Evolutionary conservation across 2,888 invertebrate genomes (phyloP), one percentile per base, ranked within the genome.

Genomic region (Maniola hyperantus): DNA sequence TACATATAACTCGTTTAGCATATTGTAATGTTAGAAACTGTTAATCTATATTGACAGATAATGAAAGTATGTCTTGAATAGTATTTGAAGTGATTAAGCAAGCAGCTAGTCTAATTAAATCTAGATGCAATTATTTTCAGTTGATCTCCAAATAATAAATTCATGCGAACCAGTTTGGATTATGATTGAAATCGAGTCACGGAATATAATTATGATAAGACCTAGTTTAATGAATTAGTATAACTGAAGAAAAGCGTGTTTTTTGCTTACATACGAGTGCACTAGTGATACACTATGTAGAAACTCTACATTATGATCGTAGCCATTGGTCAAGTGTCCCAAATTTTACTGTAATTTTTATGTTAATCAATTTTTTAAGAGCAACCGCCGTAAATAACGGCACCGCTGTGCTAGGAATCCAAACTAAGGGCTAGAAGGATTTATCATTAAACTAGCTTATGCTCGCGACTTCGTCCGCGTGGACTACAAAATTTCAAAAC

Each of bases 1-100:
- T 39, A 11, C 8, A 18, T 8, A 48, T 10, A 48, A 48, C 48
- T 8, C 8, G 48, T 48, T 18, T 48, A 1, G 18, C 15, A 48
- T 18, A n/a, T n/a, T n/a, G 48, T 15, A 15, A 48, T 18, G 2
- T 18, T 4, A 18, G 15, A 2, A 15, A 18, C 15, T 48, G 8
- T 10, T 48, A 48, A 48, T 48, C 15, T 48, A 8, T 18, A 10
- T 18, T 18, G 18, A 48, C 7, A 48, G 18, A 48, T 48, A 8
- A 48, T 48, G 18, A 48, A 48, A 48, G 48, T 48, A 48, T 48
- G 48, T 48, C 48, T 48, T 48, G 18, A 48, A 15, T 48, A 48
- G 8, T 48, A 48, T 48, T 18, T 48, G 18, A 48, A 48, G 8
- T 18, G 15, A 48, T 48, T 48, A 48, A 8, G 18, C 48, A 15